phyloP scores from a whole-genome alignment of 2,797 vertebrate species.

The Mormyrus proboscirostris region DNA sequence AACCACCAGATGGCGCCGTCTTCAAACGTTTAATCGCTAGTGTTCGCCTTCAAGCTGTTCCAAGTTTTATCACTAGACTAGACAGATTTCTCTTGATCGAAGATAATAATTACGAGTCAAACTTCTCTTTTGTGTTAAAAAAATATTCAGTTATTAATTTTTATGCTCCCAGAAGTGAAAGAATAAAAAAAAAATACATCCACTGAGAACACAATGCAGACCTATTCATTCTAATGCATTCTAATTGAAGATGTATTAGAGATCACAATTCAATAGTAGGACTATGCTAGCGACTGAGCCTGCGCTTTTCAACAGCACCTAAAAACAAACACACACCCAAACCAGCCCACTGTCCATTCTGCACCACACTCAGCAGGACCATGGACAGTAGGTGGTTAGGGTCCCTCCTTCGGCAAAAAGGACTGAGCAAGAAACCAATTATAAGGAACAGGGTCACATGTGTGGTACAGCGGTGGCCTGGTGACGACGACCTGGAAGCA shows the following conservation, averaged over 20 bases:
- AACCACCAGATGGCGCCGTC: conserved; percentile 29
- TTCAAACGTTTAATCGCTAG: neutral
- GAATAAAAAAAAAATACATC: neutral
- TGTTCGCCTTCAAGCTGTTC: neutral
- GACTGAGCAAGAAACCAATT: neutral
- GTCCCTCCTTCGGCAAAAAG: neutral
- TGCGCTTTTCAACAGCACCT: neutral
- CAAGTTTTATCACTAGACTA: neutral
- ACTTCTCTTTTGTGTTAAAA: neutral
- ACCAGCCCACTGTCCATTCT: neutral
- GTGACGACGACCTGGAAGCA: neutral
- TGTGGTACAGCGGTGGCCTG: neutral
- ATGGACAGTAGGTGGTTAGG: neutral
- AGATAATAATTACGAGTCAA: neutral
- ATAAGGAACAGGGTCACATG: neutral
- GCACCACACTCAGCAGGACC: neutral
- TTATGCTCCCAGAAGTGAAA: neutral
- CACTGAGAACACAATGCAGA: neutral
- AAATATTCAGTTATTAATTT: neutral
- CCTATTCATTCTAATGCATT: neutral
- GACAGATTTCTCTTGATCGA: neutral
- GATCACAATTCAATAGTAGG: neutral
- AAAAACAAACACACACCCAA: neutral
- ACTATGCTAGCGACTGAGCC: neutral
- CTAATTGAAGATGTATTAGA: neutral